Percentiles rank a stretch among this genome's conserved stretches.
Evolutionary conservation across 2,888 invertebrate species (phyloP).

Genomic region (Pseudococcus jackbeardsleyi): DNA sequence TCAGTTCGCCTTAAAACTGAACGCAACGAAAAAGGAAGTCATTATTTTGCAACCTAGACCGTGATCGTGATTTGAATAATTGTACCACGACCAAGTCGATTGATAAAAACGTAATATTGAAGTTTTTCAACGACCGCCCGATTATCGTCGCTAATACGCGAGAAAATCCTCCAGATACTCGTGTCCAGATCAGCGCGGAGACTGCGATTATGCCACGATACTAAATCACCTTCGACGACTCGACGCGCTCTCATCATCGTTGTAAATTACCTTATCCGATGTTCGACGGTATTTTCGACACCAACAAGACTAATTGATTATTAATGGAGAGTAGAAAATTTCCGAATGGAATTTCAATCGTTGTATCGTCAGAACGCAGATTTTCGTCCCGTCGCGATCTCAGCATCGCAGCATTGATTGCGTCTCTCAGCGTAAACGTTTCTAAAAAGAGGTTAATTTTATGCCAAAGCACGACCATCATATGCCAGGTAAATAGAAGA

Average conservation of each 20-base stretch:
- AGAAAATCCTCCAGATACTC: constrained; percentile 23
- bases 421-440: not conserved
- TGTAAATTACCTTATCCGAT: not conserved
- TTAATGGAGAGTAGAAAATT: not conserved
- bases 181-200: not conserved
- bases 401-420: not conserved
- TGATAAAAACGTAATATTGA: constrained; percentile 13
- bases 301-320: constrained; percentile 40
- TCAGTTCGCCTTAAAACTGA: not conserved
- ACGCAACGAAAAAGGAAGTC: constrained; percentile 37
- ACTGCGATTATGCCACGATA: not conserved
- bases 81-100: constrained; percentile 13
- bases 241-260: not conserved
- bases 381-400: not conserved
- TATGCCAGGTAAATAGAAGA: constrained; percentile 38
- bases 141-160: constrained; percentile 5
- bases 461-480: constrained; percentile 26
- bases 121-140: not conserved
- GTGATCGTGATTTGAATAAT: constrained; percentile 51
- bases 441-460: constrained; percentile 33
- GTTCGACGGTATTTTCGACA: not conserved
- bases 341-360: constrained; percentile 2
- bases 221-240: constrained; percentile 3
- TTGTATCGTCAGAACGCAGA: not conserved
- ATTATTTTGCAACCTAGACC: constrained; percentile 43